These are phyloP conservation scores for Murina feae DNA, from an alignment of 2,113 vertebrate genomes.

Conservation along the genomic window DNA sequence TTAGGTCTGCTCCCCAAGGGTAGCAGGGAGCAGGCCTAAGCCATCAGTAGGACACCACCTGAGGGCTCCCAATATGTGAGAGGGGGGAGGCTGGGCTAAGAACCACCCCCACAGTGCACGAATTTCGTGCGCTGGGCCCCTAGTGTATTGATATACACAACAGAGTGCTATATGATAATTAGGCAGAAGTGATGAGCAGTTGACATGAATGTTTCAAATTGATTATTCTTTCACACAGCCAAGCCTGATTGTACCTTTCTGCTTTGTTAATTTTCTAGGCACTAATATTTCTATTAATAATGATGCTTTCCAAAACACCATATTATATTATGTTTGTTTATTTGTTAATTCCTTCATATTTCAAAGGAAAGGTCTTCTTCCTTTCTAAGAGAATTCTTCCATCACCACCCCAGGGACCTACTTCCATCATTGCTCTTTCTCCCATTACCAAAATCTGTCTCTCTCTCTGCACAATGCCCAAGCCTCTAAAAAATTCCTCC, in stretches of 20 bases:
- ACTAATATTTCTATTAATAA: constrained; percentile 20
- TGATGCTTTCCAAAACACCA: not conserved
- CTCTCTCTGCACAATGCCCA: not conserved
- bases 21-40: too few relatives aligned
- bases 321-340: not conserved
- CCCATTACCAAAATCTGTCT: not conserved
- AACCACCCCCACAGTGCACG: too few relatives aligned
- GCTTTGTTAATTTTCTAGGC: constrained; percentile 33
- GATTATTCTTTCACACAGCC: constrained; percentile 20
- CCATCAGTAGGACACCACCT: too few relatives aligned
- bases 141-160: not conserved
- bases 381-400: not conserved
- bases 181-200: not conserved
- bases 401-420: not conserved
- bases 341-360: constrained; percentile 32
- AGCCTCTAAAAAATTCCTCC: not conserved
- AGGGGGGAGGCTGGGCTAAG: too few relatives aligned
- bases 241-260: not conserved
- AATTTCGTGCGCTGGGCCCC: too few relatives aligned
- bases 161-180: not conserved
- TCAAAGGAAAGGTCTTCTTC: not conserved
- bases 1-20: too few relatives aligned
- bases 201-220: constrained; percentile 6
- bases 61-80: too few relatives aligned
- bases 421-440: not conserved